Evolutionary conservation across 2,888 invertebrate species (phyloP).

Genomic region (Heteropelma amictum): DNA sequence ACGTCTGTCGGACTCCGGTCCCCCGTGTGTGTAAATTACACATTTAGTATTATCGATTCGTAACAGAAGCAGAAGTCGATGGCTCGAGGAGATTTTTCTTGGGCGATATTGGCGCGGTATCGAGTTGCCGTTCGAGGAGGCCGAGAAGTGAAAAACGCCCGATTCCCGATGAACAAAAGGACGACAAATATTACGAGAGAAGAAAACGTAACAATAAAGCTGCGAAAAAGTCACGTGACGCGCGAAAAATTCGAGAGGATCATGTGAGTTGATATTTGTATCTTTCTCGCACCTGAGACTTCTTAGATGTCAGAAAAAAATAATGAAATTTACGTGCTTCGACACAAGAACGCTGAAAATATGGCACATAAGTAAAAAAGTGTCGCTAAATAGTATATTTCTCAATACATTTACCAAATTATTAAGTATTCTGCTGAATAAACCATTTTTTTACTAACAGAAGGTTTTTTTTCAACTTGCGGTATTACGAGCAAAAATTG

Average conservation of each 20-base stretch:
- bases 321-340: background rate
- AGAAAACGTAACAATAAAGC: constrained; percentile 93
- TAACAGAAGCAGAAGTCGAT: constrained; percentile 24
- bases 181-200: constrained; percentile 93
- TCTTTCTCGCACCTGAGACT: too few relatives aligned
- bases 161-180: constrained; percentile 92
- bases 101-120: constrained; percentile 18
- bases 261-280: constrained; percentile 80
- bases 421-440: too few relatives aligned
- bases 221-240: constrained; percentile 94
- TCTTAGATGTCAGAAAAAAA: too few relatives aligned
- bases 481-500: too few relatives aligned
- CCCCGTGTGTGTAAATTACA: constrained; percentile 92
- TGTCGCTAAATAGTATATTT: too few relatives aligned
- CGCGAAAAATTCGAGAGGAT: constrained; percentile 91
- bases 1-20: too few relatives aligned
- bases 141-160: constrained; percentile 91
- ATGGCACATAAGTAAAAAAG: too few relatives aligned
- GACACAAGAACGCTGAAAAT: too few relatives aligned
- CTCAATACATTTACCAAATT: too few relatives aligned
- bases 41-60: constrained; percentile 83
- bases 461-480: too few relatives aligned
- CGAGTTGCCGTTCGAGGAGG: constrained; percentile 75
- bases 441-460: too few relatives aligned
- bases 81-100: constrained; percentile 39